Evolutionary conservation across 2,797 vertebrate genomes (phyloP).

Genomic region (Amblyraja radiata): DNA sequence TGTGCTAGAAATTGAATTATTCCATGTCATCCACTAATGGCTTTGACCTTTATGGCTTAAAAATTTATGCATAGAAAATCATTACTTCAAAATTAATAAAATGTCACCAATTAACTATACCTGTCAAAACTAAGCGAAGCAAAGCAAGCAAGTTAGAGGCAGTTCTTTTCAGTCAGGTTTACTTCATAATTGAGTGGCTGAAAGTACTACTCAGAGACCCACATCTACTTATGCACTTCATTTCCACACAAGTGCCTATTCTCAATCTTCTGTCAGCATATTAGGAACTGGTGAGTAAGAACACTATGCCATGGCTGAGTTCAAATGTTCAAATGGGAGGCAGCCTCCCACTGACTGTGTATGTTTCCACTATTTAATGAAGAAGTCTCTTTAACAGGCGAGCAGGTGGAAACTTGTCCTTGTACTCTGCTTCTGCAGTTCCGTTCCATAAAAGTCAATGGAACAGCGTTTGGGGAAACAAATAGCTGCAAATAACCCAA

Average conservation of each 20-base stretch:
- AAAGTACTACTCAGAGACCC: background rate
- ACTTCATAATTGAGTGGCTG: background rate
- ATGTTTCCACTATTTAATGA: background rate
- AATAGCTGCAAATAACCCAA: too few species aligned
- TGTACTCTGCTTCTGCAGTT: too few species aligned
- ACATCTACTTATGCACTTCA: background rate
- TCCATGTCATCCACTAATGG: background rate
- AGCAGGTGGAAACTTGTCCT: too few species aligned
- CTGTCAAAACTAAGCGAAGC: background rate
- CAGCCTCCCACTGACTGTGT: background rate
- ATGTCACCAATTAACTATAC: background rate
- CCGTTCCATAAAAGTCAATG: too few species aligned
- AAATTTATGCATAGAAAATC: background rate
- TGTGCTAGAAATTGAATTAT: background rate
- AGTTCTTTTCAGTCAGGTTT: background rate
- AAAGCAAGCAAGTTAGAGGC: background rate
- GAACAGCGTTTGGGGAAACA: too few species aligned
- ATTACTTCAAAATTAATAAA: background rate
- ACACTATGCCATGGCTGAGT: background rate
- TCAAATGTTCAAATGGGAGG: background rate
- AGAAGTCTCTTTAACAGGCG: background rate
- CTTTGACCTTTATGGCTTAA: background rate
- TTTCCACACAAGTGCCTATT: background rate
- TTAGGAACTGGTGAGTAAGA: too few species aligned
- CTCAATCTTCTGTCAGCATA: background rate